A percentile compares a stretch with the other conserved stretches of the same genome.
Evolutionary conservation across 2,888 invertebrate genomes (phyloP).

Genomic region (Mamestra brassicae): DNA sequence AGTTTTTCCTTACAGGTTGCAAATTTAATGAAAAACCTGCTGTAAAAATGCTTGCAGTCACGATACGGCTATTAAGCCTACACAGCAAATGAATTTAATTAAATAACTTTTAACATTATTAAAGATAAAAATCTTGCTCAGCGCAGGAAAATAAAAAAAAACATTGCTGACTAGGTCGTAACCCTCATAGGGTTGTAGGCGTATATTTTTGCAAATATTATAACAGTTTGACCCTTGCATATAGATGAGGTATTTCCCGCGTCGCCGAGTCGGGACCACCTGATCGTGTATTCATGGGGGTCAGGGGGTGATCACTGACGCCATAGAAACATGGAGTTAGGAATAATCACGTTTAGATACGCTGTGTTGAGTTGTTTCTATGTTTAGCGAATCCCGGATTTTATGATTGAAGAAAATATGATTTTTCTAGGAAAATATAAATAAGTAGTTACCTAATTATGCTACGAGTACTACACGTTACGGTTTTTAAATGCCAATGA

Average conservation of each 20-base stretch:
- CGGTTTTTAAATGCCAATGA: no score
- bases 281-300: slow-evolving; percentile 88
- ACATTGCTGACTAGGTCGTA: slow-evolving; percentile 62
- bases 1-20: neutral
- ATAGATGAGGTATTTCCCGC: slow-evolving; percentile 85
- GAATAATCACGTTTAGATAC: slow-evolving; percentile 54
- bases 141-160: slow-evolving; percentile 56
- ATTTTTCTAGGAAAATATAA: no score
- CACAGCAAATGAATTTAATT: neutral
- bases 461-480: no score
- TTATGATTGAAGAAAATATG: no score
- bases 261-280: slow-evolving; percentile 70
- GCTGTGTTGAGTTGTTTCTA: neutral
- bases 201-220: slow-evolving; percentile 78
- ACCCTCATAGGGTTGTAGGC: slow-evolving; percentile 33
- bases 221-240: slow-evolving; percentile 85
- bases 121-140: slow-evolving; percentile 30
- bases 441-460: no score
- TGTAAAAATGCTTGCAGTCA: slow-evolving; percentile 1
- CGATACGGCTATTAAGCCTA: neutral
- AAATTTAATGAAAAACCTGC: neutral
- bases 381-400: no score
- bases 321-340: slow-evolving; percentile 60
- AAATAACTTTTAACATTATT: slow-evolving; percentile 13
- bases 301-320: slow-evolving; percentile 77